Evolutionary conservation across 2,888 invertebrate genomes (phyloP), one percentile per base, ranked within the genome.

Genomic region (Germaria angustata): DNA sequence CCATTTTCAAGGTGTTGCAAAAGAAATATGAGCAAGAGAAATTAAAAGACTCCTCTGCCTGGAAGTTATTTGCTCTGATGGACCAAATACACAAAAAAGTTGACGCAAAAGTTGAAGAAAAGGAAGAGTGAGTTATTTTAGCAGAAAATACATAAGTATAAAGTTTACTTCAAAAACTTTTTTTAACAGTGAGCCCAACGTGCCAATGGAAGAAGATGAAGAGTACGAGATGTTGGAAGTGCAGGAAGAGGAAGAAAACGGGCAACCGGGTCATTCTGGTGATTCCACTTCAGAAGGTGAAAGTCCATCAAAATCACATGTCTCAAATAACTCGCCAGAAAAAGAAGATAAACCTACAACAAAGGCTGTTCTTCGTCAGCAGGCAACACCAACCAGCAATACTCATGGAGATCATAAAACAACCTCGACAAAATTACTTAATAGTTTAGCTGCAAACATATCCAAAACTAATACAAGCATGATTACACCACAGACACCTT

Each of bases 21-120:
- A 91, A 91, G 71, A 91, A 91, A 85, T 91, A 89, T 55, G 90
- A 90, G 4, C 89, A 90, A 79, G 91, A 91, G 77, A 89, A 88
- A 53, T 28, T 86, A 0, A 90, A 90, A 63, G 87, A 87, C 0
- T 86, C 87, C 5, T 89, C 90, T 2, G 86, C 88, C 1, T 91
- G 91, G 91, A 90, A 91, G 53, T 76, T 91, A 15, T 90, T 88
- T 53, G 86, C 87, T 20, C 78, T 90, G 11, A 90, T 90, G 90
- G 87, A 90, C 68, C 86, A 90, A 80, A 90, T 90, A 28, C 89
- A 89, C 17, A 87, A 86, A 72, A 85, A 86, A 7, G 83, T 78
- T 3, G 86, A 87, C 46, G 6, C 57, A 0, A 87, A 87, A 65
- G 68, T 65, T 0, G 85, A 85, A 39, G 86, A 85, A 34, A 80